Evolutionary conservation across 2,797 vertebrate species (phyloP), one percentile per base, ranked within the genome.

Genomic region (Natrix natrix): DNA sequence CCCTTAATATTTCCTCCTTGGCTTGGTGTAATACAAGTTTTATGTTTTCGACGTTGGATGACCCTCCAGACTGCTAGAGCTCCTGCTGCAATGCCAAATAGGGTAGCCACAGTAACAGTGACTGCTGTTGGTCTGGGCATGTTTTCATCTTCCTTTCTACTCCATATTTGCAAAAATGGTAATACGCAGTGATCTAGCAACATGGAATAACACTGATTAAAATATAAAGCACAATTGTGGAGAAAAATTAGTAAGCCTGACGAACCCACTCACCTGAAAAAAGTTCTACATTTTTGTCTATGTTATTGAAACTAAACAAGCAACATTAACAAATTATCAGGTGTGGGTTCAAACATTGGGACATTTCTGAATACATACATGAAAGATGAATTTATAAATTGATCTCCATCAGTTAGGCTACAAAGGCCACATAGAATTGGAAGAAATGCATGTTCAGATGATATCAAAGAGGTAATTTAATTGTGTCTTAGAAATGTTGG

Each of bases 1-100:
- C 89, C 74, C n/a, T 93, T 63, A n/a, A 83, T 24, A 20, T 91
- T 66, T 78, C 93, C 88, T 89, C 91, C 95, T 63, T 1, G 91
- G 57, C 87, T 92, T 86, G 59, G 59, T 60, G 4, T n/a, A 69
- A 4, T 1, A 63, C 26, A 61, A 0, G 37, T 55, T 94, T 95
- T 98, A 94, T 95, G 97, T 97, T 98, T 98, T 90, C 98, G 98
- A 1, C 97, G 97, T 88, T 95, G 97, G 93, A 98, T 93, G 17
- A 98, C 97, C 87, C 97, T 98, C 99, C 99, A 99, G 87, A 99
- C 91, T 92, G 99, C 96, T 93, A 99, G 97, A 5, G 98, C 99
- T 6, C 99, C 99, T 4, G 99, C 61, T 0, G 98, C 97, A 28
- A 98, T 97, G 37, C 99, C 98, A 57, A 99, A 95, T 12, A 99